Conservation (phyloP, 2,113 vertebrate species). For the Hemiscyllium ocellatum region DNA sequence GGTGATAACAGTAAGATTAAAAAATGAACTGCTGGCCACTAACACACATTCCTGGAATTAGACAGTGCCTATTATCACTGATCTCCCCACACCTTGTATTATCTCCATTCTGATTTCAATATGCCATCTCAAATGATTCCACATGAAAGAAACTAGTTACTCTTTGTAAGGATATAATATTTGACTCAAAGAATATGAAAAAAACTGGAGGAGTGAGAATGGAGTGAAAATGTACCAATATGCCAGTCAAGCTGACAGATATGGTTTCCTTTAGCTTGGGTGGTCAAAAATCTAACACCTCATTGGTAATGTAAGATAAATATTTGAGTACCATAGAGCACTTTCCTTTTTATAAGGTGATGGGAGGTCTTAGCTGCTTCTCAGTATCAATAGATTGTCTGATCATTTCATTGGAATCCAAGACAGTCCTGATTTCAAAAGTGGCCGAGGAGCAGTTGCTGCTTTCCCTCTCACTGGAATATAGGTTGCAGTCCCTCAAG, state of each 20-base stretch:
- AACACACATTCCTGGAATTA: not conserved
- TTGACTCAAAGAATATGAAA: not conserved
- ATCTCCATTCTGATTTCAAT: not conserved
- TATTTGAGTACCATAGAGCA: not conserved
- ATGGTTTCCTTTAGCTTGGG: not conserved
- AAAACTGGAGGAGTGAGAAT: not conserved
- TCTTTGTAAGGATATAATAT: not conserved
- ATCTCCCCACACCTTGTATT: not conserved
- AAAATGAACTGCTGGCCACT: not conserved
- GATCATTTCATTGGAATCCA: not conserved
- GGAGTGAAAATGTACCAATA: not conserved
- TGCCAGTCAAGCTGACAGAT: not conserved
- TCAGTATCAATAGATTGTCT: not conserved
- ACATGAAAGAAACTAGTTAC: not conserved
- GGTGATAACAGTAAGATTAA: not conserved
- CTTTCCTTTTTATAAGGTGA: not conserved
- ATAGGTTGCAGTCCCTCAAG: not conserved
- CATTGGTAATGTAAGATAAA: not conserved
- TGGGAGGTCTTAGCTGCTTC: not conserved
- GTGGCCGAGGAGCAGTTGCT: not conserved
- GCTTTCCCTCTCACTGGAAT: not conserved
- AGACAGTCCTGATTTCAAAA: not conserved
- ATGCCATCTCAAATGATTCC: not conserved
- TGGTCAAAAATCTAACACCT: not conserved
- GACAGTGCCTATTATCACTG: not conserved